Base-by-base conservation (phyloP, 2,797 vertebrate species). In the Enteromius fasciolatus region DNA sequence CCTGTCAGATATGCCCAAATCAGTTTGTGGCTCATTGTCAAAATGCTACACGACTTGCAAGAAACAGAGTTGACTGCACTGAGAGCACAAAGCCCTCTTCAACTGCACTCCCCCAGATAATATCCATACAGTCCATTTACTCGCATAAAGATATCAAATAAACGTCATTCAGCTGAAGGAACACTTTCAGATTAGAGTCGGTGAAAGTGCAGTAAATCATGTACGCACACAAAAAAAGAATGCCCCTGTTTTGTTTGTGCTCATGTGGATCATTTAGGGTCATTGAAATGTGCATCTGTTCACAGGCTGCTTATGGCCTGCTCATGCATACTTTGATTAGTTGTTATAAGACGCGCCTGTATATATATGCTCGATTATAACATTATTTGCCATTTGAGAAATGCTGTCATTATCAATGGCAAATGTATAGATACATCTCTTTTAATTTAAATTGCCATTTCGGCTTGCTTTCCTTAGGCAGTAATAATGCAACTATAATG, bases 51-150 rank as follows among this genome's bases (percentile, higher is more conserved):
- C 11, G 11, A 59, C 41, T 12, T 59, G 14, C 67, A 80, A 80
- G 78, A 72, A 63, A 36, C n/a, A 63, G 44, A 81, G 7, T 28
- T 46, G 25, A 52, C 44, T 52, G n/a, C 69, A 39, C 20, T 81
- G 68, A 73, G 15, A 73, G 54, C 28, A 81, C 79, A 63, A 80
- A 80, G 36, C 67, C 52, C n/a, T 67, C 28, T 39, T 10, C 48
- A 61, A 46, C 78, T 3, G 25, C 39, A 61, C 25, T 61, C 54
- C 1, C 0, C 23, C 39, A 69, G 36, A 80, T 70, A 23, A 72
- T 46, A 46, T 72, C 52, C 67, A 72, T 33, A 70, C 67, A 72
- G 54, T 61, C 18, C 12, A 72, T 72, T 70, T 31, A 80, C 68
- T 61, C 1, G 1, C 54, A 50, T 61, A 64, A 77, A 64, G 17